Conservation (phyloP, 2,888 invertebrate species). For the Agrochola macilenta region DNA sequence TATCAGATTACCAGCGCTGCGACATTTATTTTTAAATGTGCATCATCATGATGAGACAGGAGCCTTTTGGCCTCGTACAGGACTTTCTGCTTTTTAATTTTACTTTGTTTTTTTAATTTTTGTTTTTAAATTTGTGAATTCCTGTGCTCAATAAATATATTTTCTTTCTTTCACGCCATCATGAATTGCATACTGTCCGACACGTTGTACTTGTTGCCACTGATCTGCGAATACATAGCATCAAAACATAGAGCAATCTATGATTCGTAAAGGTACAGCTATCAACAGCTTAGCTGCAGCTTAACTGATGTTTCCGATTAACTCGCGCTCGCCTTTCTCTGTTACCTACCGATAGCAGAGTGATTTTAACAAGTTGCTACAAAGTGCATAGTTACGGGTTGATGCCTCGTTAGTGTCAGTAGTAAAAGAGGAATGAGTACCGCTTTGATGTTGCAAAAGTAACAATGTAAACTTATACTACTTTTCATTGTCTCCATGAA, state of each 20-base stretch:
- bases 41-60: too few species aligned
- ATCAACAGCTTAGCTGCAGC: conserved; percentile 23
- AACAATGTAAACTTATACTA: conserved; percentile 15
- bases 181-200: background rate
- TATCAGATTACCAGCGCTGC: too few species aligned
- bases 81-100: too few species aligned
- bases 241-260: background rate
- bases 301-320: conserved; percentile 40
- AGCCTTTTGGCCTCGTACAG: too few species aligned
- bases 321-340: conserved; percentile 3
- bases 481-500: conserved; percentile 8
- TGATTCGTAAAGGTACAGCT: conserved; percentile 13
- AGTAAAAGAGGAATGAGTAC: conserved; percentile 4
- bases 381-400: conserved; percentile 22
- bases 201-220: background rate
- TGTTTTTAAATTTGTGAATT: too few species aligned
- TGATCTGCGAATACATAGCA: background rate
- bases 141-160: too few species aligned
- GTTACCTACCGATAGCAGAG: background rate
- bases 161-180: background rate
- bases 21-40: too few species aligned
- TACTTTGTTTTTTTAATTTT: too few species aligned
- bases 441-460: conserved; percentile 33
- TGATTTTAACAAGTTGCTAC: conserved; percentile 19
- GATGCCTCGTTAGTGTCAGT: conserved; percentile 14